Base-by-base conservation (phyloP, 2,797 vertebrate species). In the Diglossa cyanea region DNA sequence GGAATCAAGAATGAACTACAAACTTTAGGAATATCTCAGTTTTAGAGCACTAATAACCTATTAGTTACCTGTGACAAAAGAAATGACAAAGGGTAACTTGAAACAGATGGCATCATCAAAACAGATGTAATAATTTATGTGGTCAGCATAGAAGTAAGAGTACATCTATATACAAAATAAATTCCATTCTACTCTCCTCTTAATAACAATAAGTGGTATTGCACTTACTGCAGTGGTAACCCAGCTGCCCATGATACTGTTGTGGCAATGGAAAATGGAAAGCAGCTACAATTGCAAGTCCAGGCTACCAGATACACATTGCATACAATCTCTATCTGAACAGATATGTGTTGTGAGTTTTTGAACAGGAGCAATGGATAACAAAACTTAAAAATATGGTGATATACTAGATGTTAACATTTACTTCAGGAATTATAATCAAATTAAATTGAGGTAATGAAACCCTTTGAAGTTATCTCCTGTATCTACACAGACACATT, bases 351-450 rank as follows among this genome's bases (percentile, higher is more conserved):
- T 12, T 68, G 15, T 17, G 85, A 68, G 31, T 20, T 87, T 87
- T 55, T 67, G 37, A 53, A 51, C n/a, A 30, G 0, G 10, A 72
- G 7, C n/a, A 33, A 73, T 9, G 3, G 9, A 2, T 11, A 37
- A 53, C 23, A 54, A 67, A 28, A 25, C 2, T 26, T 55, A 0
- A 2, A 53, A 33, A 3, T 28, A 35, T 3, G 2, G 13, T 8
- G 12, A 74, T 42, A 58, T 23, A 45, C 10, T 33, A 71, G 50
- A 61, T 30, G 8, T 17, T 61, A 37, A 17, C 9, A 61, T 42
- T 88, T 82, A 51, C 47, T 76, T 73, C 23, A 66, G 24, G 37
- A 62, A 57, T 68, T 51, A 50, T 31, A 88, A 79, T 48, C 2
- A 37, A 75, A 79, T 73, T 17, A 30, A 55, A 67, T 5, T 51